Base-by-base conservation (phyloP, 2,888 invertebrate species). In the Pteria penguin region DNA sequence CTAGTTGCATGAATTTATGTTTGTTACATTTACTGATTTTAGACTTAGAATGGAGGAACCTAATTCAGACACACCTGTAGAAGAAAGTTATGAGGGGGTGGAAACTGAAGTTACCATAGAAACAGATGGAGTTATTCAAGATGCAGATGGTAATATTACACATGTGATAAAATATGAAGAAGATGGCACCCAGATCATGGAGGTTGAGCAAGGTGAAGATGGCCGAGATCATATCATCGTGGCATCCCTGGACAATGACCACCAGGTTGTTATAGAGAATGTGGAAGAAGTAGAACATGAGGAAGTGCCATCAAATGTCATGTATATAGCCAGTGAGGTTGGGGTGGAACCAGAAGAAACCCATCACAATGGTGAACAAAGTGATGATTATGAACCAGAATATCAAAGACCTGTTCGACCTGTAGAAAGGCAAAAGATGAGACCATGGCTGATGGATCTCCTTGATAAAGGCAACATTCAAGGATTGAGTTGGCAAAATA, bases 371-470 rank as follows among this genome's bases (percentile, higher is more conserved):
- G 24, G 31, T 26, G n/a, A 31, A 1, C 33, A 55, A 0, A n/a
- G 24, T 11, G 55, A 24, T 14, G 24, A 14, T 24, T 36, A 29
- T 22, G 1, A 55, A 2, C n/a, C n/a, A n/a, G 69, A 69, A 8
- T 60, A 67, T 24, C 58, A 69, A 8, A 62, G 76, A 22, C 84
- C 85, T 1, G 81, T 88, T 1, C 82, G 88, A 3, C 88, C 88
- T 0, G 86, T 88, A 29, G 88, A 88, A 61, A 69, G 88, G 11
- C 86, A 88, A 76, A 82, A 86, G 18, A 88, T 91, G 89, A 76
- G 90, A n/a, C 89, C 89, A 5, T 91, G 91, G 91, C 78, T 91
- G 27, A 82, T 84, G 36, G 83, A 87, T 24, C 83, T 86, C 52
- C 79, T 90, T 4, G 87, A 90, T 72, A 76, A 76, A 11, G 82